Base-by-base conservation (phyloP, 2,113 vertebrate species). In the Elephantulus edwardii region DNA sequence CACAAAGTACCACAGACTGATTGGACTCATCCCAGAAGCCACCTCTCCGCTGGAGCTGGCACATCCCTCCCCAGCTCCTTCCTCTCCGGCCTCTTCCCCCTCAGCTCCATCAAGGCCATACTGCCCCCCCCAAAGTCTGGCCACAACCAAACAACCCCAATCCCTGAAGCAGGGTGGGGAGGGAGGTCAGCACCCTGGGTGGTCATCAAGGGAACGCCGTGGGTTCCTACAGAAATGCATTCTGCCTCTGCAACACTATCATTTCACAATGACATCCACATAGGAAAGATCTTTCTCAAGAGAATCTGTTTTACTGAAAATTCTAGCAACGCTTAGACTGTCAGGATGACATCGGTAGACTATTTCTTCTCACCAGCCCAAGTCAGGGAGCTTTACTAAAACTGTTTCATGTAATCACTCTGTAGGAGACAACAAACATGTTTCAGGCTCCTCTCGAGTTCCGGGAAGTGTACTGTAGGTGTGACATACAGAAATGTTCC, bases 91-190 rank as follows among this genome's bases (percentile, higher is more conserved):
- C 91, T 30, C 38, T 82, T 90, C 33, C 70, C 0, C 9, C 70
- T 93, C 12, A 82, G 20, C 35, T 82, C 62, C 86, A 64, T 52
- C 42, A 66, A 2, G 38, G 71, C 58, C 71, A 79, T n/a, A n/a
- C 54, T 58, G 83, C 66, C 71, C 66, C 91, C 71, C 88, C 60
- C 71, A 70, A 90, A 93, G 52, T 94, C 86, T 83, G 56, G 58
- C 16, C 64, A 44, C 60, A 80, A 42, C 38, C 79, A 74, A 90
- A 83, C 75, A 78, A 52, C 38, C 44, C 24, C 60, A 70, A 56
- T 78, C 42, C 33, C 89, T 68, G 77, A 92, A 91, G 74, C 30
- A 38, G 62, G n/a, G 48, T 48, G 79, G 79, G 30, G 38, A 82
- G 70, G 44, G 62, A 68, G 58, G 80, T 91, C 66, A 54, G 71